Percentiles rank a stretch among this genome's conserved stretches.
Conservation (phyloP, 2,888 invertebrate species). For the Tenthredo scrophulariae region DNA sequence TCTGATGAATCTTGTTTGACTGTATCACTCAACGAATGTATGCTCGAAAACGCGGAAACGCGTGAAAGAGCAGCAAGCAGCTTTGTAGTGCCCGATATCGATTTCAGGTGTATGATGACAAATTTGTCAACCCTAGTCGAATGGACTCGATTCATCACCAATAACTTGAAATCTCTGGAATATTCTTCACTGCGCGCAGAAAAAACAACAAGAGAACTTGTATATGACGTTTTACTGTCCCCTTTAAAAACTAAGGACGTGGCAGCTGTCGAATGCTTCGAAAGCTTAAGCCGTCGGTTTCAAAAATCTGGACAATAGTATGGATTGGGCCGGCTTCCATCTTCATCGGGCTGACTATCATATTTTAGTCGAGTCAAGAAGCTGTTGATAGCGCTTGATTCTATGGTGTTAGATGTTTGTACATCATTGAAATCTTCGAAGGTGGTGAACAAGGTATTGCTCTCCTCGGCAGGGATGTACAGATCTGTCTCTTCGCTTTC, state of each 20-base stretch:
- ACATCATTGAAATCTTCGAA: conserved; percentile 24
- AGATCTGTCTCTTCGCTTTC: neutral
- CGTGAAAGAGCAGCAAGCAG: no score
- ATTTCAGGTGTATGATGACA: neutral
- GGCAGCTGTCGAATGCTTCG: conserved; percentile 3
- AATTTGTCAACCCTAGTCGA: conserved; percentile 29
- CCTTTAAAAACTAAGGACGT: neutral
- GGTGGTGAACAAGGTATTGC: neutral
- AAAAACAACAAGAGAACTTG: conserved; percentile 24
- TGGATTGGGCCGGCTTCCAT: conserved; percentile 2
- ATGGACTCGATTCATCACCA: conserved; percentile 12
- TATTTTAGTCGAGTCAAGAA: neutral
- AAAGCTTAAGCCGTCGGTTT: neutral
- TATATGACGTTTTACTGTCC: neutral
- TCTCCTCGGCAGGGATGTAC: neutral
- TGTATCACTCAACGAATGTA: no score
- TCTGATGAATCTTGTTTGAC: no score
- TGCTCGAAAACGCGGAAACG: no score
- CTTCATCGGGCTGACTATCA: conserved; percentile 21
- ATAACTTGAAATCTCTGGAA: conserved; percentile 16
- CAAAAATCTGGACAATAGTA: conserved; percentile 16
- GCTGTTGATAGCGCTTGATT: conserved; percentile 9
- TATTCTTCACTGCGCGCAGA: conserved; percentile 31
- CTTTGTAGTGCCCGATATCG: no score
- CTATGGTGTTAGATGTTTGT: neutral